These are phyloP conservation scores for Oreortyx pictus DNA, from an alignment of 2,797 vertebrate species.

Conservation along the genomic window DNA sequence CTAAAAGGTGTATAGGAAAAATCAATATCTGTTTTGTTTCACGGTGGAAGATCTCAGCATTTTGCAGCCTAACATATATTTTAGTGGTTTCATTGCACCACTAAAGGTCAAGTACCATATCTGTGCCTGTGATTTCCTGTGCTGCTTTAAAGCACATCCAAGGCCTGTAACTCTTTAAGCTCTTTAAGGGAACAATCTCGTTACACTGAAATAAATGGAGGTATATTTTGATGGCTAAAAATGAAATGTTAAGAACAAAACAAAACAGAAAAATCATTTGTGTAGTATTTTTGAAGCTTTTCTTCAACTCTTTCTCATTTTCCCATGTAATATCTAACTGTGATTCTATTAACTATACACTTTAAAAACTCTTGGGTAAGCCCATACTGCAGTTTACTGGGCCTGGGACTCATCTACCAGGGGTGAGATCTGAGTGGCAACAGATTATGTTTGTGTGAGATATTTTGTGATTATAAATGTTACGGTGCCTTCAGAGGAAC, in stretches of 20 bases:
- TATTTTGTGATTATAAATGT: slow-evolving; percentile 39
- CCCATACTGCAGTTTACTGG: not conserved
- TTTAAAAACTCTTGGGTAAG: not conserved
- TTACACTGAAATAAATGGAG: not conserved
- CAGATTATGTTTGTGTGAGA: not conserved
- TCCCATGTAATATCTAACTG: not conserved
- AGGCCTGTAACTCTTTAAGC: slow-evolving; percentile 52
- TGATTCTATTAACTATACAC: not conserved
- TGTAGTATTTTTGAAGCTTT: not conserved
- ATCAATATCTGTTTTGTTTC: slow-evolving; percentile 72
- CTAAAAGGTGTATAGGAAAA: slow-evolving; percentile 52
- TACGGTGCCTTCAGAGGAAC: not conserved
- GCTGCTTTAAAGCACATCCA: slow-evolving; percentile 55
- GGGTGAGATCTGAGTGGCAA: not conserved
- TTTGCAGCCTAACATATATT: slow-evolving; percentile 63
- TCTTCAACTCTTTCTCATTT: not conserved
- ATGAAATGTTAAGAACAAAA: not conserved
- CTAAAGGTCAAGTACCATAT: slow-evolving; percentile 62
- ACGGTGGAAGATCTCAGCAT: slow-evolving; percentile 48
- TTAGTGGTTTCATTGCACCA: slow-evolving; percentile 48
- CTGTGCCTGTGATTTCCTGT: slow-evolving; percentile 62
- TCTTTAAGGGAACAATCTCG: slow-evolving; percentile 19
- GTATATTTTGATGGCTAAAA: not conserved
- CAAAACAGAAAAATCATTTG: not conserved
- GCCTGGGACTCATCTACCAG: not conserved